A percentile compares a stretch with the other conserved stretches of the same genome.
Conservation (phyloP, 2,797 vertebrate genomes). For the Parotocinclus haroldoi region DNA sequence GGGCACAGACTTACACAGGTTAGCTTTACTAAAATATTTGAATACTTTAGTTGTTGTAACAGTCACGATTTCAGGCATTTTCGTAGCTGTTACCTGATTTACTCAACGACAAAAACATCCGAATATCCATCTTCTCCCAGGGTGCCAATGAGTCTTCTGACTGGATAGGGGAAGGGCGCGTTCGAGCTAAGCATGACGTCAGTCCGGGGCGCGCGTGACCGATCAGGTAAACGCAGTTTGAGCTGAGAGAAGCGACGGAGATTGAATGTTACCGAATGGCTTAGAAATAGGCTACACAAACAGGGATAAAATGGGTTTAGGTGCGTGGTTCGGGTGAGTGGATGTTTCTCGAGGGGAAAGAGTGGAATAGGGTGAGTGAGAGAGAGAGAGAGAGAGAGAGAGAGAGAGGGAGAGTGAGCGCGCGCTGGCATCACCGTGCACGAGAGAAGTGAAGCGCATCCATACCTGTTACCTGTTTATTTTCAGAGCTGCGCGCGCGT, state of each 20-base stretch:
- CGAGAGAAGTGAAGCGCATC: constrained; percentile 8
- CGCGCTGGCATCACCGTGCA: background rate
- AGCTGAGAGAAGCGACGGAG: background rate
- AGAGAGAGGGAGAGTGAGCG: background rate
- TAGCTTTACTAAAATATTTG: too few species aligned
- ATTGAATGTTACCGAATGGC: background rate
- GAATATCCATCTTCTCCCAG: too few species aligned
- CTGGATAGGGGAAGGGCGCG: background rate
- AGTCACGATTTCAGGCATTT: too few species aligned
- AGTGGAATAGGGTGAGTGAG: too few species aligned
- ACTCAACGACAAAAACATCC: too few species aligned
- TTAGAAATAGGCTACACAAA: background rate
- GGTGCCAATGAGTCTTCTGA: too few species aligned
- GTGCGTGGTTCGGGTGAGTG: constrained; percentile 2
- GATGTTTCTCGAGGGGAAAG: background rate
- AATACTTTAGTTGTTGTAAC: too few species aligned
- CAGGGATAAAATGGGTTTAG: background rate
- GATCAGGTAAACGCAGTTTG: constrained; percentile 40
- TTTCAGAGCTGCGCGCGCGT: constrained; percentile 1
- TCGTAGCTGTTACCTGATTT: too few species aligned
- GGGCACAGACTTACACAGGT: too few species aligned
- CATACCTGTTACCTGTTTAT: constrained; percentile 26
- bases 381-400: background rate
- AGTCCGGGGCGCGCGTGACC: constrained; percentile 23
- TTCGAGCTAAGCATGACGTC: constrained; percentile 38